A percentile compares a stretch with the other conserved stretches of the same genome.
Conservation (phyloP, 2,113 vertebrate genomes). For the Opisthocomus hoazin region DNA sequence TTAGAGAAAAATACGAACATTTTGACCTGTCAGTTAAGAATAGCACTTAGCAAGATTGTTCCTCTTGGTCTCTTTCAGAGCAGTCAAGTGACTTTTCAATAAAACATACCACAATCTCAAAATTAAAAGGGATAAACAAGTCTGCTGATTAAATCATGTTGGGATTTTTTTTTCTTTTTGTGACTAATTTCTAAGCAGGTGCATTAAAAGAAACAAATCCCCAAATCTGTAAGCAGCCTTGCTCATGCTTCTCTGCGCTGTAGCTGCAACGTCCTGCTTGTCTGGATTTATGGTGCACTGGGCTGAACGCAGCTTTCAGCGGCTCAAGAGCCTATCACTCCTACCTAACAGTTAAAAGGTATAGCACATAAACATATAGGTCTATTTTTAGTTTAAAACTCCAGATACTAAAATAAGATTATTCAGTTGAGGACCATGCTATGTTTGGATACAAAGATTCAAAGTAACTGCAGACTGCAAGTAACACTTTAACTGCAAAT, state of each 20-base stretch:
- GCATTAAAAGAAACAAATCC: not conserved
- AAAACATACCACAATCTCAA: not conserved
- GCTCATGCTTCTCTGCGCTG: not conserved
- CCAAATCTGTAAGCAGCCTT: not conserved
- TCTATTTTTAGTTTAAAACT: not conserved
- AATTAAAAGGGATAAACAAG: not conserved
- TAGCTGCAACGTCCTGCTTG: not conserved
- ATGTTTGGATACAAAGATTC: not conserved
- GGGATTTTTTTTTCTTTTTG: not conserved
- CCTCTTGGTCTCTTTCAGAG: not conserved
- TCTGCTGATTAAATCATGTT: not conserved
- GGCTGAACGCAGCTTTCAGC: not conserved
- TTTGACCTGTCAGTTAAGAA: not conserved
- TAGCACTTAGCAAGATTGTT: fast-evolving
- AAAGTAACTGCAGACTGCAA: not conserved
- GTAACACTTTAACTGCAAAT: not conserved
- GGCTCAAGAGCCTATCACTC: not conserved
- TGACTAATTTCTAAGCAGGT: not conserved
- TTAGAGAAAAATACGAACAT: not conserved
- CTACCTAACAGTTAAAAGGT: not conserved
- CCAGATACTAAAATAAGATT: not conserved
- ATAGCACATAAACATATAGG: not conserved
- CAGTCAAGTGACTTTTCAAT: not conserved
- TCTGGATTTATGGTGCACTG: not conserved
- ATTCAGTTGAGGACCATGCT: not conserved